Conservation (phyloP, 2,113 vertebrate genomes). For the Micronycteris hirsuta region DNA sequence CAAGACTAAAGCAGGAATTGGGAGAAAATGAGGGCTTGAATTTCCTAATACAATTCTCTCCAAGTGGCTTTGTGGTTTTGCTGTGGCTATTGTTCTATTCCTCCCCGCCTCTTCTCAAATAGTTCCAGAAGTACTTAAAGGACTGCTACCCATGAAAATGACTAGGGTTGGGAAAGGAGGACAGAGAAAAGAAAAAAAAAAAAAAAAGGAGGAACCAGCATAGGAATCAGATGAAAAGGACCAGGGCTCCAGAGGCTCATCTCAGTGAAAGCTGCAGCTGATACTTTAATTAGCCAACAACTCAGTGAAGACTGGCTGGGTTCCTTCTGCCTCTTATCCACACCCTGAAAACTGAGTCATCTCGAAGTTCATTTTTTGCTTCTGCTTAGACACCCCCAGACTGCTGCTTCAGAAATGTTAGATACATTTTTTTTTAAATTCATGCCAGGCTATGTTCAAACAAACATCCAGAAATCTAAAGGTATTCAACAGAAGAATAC, state of each 20-base stretch:
- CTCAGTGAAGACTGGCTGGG: constrained; percentile 40
- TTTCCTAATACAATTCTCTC: neutral
- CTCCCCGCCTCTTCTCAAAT: neutral
- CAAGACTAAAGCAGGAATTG: neutral
- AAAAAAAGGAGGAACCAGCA: neutral
- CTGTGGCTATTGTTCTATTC: neutral
- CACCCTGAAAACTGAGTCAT: constrained; percentile 70
- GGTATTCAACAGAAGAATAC: neutral
- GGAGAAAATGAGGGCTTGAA: neutral
- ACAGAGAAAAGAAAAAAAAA: neutral
- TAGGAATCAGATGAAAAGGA: neutral
- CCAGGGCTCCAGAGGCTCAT: neutral
- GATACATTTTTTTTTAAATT: neutral
- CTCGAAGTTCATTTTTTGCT: constrained; percentile 61
- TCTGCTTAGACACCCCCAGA: constrained; percentile 16
- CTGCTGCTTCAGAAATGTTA: constrained; percentile 21
- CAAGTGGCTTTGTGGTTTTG: neutral
- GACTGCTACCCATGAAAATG: neutral
- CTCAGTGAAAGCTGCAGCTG: neutral
- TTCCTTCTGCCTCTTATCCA: constrained; percentile 50
- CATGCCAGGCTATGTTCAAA: neutral
- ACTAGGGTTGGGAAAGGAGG: neutral
- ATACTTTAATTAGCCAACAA: constrained; percentile 12
- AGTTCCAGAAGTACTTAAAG: constrained; percentile 34
- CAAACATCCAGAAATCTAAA: neutral